Evolutionary conservation across 92 coral and sea anemone genomes (phyloP), one percentile per base, ranked within the genome.

Genomic region (Metridium senile): DNA sequence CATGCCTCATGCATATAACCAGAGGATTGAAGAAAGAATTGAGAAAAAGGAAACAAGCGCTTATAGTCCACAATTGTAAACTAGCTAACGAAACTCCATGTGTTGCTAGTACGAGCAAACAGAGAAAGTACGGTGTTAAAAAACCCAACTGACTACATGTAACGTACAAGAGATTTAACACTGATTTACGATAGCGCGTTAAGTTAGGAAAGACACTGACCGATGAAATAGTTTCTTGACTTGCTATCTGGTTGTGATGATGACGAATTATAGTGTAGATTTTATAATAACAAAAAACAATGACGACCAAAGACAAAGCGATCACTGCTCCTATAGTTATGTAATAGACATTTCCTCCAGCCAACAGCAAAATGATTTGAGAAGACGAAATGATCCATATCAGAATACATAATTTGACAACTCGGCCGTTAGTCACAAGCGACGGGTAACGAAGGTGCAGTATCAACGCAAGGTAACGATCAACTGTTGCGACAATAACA

Each of bases 1-100:
- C 65, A 32, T 52, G 25, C 65, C 51, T 71, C 51, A 56, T 20
- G 26, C 63, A 71, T 9, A 46, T 57, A 19, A 71, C 8, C 30
- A 71, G 34, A 31, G 76, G 76, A 20, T 71, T 54, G 16, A 71
- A 34, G 46, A 71, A 71, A 4, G 76, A 71, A 19, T 54, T 71
- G 29, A 56, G 28, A 17, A 71, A 71, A 34, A 71, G 10, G 4
- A 52, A 13, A 7, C 52, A 10, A 3, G n/a, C 74, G 27, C 74
- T 56, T 16, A 70, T 25, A 32, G 58, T 45, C 74, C 63, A 71
- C 49, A 71, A 21, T 39, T 54, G 53, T 10, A 71, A 47, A 56
- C 52, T 29, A 16, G 49, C 9, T 20, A 71, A 26, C 25, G 64
- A 26, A 16, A 56, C 76, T 30, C 66, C 66, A 17, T 31, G 22